Base-by-base conservation (phyloP, 2,888 invertebrate species). In the Mesorhabditis belari region DNA sequence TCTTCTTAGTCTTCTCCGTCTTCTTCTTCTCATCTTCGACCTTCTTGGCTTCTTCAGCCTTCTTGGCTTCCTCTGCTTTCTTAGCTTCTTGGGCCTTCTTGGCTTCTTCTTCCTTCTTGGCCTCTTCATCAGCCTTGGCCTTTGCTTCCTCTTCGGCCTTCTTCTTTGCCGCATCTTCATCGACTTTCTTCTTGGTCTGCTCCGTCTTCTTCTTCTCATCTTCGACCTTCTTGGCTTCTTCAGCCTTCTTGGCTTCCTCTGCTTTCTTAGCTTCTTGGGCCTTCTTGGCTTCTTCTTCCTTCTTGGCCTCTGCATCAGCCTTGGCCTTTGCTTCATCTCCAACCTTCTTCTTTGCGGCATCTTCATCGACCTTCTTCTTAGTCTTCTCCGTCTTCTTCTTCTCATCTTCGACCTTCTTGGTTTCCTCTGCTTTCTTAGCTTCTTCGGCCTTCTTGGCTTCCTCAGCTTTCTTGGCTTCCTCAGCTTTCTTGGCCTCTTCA, bases 401-500 rank as follows among this genome's bases (percentile, higher is more conserved):
- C n/a, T n/a, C n/a, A n/a, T n/a, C n/a, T n/a, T n/a, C 9, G 25
- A 53, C 21, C 23, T 53, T 51, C 0, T 29, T 29, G 23, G 5
- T 12, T 25, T 52, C 35, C 52, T 53, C 35, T 29, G 54, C 26
- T 0, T 9, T 9, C 54, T 54, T 54, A 2, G 17, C 26, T 12
- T 57, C 56, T 23, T 56, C 19, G 35, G 28, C 44, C 3, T 65
- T 54, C 3, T 49, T n/a, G 12, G 29, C n/a, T n/a, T 60, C 57
- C 24, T 60, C 44, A 4, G 25, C 62, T 23, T 17, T 29, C 24
- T 19, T 51, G 6, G 23, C 25, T 27, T 50, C 52, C 25, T 29
- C 55, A 58, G 53, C 61, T 9, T 56, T 52, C 62, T 60, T 58
- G 25, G 53, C 61, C n/a, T 26, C 57, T 28, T 63, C 51, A 19